phyloP scores from a whole-genome alignment of 2,113 vertebrate genomes.

The Oncorhynchus tshawytscha region DNA sequence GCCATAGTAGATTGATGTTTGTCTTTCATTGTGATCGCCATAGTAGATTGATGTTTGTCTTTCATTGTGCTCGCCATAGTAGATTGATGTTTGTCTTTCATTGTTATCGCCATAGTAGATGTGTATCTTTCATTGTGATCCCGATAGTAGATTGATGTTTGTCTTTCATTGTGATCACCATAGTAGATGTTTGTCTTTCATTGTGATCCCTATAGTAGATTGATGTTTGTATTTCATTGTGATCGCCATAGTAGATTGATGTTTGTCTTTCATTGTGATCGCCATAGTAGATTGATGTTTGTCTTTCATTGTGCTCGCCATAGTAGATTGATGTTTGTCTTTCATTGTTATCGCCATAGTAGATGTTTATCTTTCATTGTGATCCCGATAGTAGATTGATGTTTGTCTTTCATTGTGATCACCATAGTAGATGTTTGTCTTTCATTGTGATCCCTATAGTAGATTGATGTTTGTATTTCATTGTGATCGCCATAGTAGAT shows the following conservation, averaged over 20 bases:
- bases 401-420: constrained; percentile 21
- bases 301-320: constrained; percentile 24
- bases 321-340: not conserved
- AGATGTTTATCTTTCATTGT: constrained; percentile 10
- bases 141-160: no score
- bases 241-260: constrained; percentile 11
- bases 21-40: constrained; percentile 22
- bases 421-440: not conserved
- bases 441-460: constrained; percentile 21
- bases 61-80: constrained; percentile 12
- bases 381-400: constrained; percentile 10
- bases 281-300: not conserved
- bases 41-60: not conserved
- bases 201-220: no score
- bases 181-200: no score
- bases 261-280: constrained; percentile 22
- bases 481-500: constrained; percentile 13
- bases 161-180: no score
- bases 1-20: not conserved
- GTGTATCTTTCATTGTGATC: no score
- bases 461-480: constrained; percentile 6
- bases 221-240: no score
- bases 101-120: no score
- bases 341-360: constrained; percentile 21
- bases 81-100: no score